Base-by-base conservation (phyloP, 1,140 invertebrate species). In the Drosophila dunni region DNA sequence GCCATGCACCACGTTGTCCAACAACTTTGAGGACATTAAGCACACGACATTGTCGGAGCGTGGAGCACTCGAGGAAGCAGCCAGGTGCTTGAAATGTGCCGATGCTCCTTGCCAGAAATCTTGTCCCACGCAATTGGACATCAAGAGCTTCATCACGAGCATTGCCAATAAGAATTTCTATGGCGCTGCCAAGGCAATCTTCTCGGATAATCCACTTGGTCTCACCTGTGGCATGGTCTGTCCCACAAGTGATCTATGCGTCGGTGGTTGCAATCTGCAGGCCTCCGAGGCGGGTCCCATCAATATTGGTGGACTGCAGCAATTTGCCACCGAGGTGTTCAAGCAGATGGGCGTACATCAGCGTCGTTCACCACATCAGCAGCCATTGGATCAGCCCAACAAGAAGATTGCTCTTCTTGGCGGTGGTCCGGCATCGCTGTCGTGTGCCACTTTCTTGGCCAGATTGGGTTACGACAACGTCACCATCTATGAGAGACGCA, bases 221-320 rank as follows among this genome's bases (percentile, higher is more conserved):
- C 93, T 99, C 0, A 99, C 98, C 0, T 99, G 98, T 91, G 98
- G 99, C 15, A 99, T 99, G 99, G 98, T 99, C 7, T 99, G 98
- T 90, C 98, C 99, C 4, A 99, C 98, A 0, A 98, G 97, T 92
- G 98, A 99, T 92, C 94, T 99, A 0, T 99, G 99, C 92, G 98
- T 99, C 3, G 98, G 98, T 0, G 98, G 98, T 0, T 99, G 99
- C 92, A 99, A 99, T 93, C 93, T 99, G 1, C 96, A 97, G 83
- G 98, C 98, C 0, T 95, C 95, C 3, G 98, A 99, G 92, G 98
- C 99, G 93, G 98, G 98, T 0, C 95, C 98, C 0, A 99, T 99
- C 71, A 99, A 99, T 90, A 99, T 99, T 89, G 98, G 98, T 0
- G 98, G 98, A 0, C 93, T 99, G 7, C 98, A 99, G 93, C 98